Base-by-base conservation (phyloP, 2,888 invertebrate genomes). In the Cylindroiulus punctatus region DNA sequence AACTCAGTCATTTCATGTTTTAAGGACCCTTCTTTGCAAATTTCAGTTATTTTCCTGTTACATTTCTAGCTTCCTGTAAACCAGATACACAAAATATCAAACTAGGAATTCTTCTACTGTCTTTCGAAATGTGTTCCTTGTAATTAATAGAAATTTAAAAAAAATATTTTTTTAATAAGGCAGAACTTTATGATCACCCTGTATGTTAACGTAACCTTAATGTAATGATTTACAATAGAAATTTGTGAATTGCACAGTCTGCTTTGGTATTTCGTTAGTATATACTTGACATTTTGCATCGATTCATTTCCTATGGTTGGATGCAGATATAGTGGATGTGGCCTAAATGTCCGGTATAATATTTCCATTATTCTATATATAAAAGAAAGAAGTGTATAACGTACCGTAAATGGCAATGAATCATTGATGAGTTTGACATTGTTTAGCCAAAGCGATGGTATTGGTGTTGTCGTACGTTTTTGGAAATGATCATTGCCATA, bases 351-450 rank as follows among this genome's bases (percentile, higher is more conserved):
- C 65, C 26, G 7, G 22, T 22, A 22, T 22, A 22, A 26, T 26
- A 65, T 65, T 26, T 65, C 65, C 22, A 26, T 26, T 26, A 26
- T 36, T 36, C 2, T 36, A 36, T n/a, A 22, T 57, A 57, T 57
- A 65, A 65, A 22, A 10, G 10, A 65, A 65, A 65, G 65, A 0
- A 26, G 52, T 57, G n/a, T 57, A 57, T 17, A 26, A 65, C 57
- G 19, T 8, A 19, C 65, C 12, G 12, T 65, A 26, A 65, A 26
- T 22, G 10, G 26, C 65, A 65, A 65, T 65, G 22, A 22, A 26
- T 65, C 65, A 65, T 4, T 65, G 65, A 65, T 65, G 22, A 65
- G 26, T 26, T 65, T 65, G 65, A 26, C 65, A 65, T 65, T 65
- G 65, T 26, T 57, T 57, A 22, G n/a, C 57, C n/a, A 19, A n/a